Evolutionary conservation across 1,140 invertebrate species (phyloP).

Genomic region (Pararge aegeria): DNA sequence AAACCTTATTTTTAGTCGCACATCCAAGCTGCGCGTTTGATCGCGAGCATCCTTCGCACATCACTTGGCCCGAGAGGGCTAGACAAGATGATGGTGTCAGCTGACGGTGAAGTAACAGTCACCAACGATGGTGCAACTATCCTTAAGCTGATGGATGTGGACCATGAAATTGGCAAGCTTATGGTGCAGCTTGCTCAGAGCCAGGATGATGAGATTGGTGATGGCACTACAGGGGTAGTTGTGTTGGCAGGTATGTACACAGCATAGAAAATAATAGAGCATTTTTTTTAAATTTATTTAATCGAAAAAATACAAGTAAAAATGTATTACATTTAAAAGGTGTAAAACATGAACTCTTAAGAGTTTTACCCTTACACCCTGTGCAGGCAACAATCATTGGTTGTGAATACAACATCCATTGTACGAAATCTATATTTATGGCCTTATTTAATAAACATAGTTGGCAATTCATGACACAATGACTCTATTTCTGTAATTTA

Average conservation of each 20-base stretch:
- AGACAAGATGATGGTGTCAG: conserved; percentile 97
- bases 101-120: conserved; percentile 99
- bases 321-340: too few species aligned
- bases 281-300: too few species aligned
- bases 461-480: too few species aligned
- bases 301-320: too few species aligned
- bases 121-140: conserved; percentile 99
- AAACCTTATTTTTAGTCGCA: conserved; percentile 88
- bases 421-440: too few species aligned
- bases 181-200: conserved; percentile 99
- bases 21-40: conserved; percentile 95
- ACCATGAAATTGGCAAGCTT: conserved; percentile 98
- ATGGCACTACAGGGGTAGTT: conserved; percentile 99
- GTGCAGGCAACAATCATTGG: too few species aligned
- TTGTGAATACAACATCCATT: too few species aligned
- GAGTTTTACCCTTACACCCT: too few species aligned
- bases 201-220: conserved; percentile 99
- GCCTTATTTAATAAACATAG: too few species aligned
- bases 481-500: too few species aligned
- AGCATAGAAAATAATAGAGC: background rate
- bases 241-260: conserved; percentile 81
- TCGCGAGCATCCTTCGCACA: conserved; percentile 93
- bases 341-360: too few species aligned
- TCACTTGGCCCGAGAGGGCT: conserved; percentile 98
- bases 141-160: conserved; percentile 99